Evolutionary conservation across 2,113 vertebrate genomes (phyloP).

Genomic region (Syrrhaptes paradoxus): DNA sequence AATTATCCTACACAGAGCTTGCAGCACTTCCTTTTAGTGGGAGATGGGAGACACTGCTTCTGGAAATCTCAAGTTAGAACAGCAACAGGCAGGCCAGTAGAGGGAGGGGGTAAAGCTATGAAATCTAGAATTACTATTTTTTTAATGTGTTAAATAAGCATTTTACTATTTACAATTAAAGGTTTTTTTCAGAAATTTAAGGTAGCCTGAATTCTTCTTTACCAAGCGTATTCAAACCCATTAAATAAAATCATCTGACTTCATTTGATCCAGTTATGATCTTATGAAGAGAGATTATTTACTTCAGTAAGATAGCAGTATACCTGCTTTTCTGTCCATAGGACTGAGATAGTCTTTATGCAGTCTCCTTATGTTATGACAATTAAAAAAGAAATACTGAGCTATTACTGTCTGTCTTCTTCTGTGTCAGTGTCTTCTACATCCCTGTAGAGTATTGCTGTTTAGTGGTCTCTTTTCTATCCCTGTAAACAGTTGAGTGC

Average conservation of each 20-base stretch:
- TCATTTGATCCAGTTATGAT: neutral
- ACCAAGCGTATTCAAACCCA: neutral
- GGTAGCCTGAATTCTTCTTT: neutral
- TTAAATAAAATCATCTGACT: neutral
- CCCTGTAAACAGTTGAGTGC: neutral
- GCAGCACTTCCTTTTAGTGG: slow-evolving; percentile 69
- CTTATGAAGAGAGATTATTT: neutral
- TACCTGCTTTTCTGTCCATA: neutral
- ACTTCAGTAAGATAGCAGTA: neutral
- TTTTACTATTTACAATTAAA: neutral
- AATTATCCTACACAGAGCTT: slow-evolving; percentile 62
- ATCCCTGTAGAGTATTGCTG: slow-evolving; percentile 16
- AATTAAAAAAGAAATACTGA: neutral
- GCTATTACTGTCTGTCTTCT: neutral
- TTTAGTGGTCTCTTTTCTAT: neutral
- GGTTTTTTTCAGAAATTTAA: neutral
- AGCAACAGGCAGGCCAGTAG: slow-evolving; percentile 49
- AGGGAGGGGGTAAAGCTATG: slow-evolving; percentile 58
- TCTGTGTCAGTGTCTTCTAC: slow-evolving; percentile 49
- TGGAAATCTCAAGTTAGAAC: slow-evolving; percentile 69
- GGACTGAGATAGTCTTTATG: neutral
- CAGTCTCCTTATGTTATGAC: neutral
- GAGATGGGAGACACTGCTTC: slow-evolving; percentile 71
- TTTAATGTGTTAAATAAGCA: neutral
- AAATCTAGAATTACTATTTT: slow-evolving; percentile 38